Evolutionary conservation across 2,888 invertebrate species (phyloP), one percentile per base, ranked within the genome.

Genomic region (Tetranychus truncatus): DNA sequence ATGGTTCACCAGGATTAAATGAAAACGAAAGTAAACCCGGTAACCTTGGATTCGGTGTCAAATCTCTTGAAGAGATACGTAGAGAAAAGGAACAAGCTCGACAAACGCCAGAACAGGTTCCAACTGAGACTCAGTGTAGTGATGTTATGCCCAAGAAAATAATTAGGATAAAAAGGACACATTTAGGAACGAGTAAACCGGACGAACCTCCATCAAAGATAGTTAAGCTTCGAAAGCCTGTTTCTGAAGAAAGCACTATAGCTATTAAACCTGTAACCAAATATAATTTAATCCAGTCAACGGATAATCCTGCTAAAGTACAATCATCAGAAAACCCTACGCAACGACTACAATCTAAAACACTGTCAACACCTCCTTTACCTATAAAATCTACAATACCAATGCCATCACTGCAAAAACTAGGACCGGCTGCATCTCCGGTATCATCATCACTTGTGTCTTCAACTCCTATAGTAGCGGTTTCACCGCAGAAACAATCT

Each of bases 11-110:
- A 6, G 34, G 34, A 24, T 11, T 69, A 20, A 24, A 20, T 1
- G 34, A 69, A 21, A 69, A 69, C 4, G 69, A 21, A 24, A 69
- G 71, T 6, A 44, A 76, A 72, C 21, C 83, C 86, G 86, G 79
- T 88, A 88, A 84, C 45, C 69, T 75, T 7, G 65, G 69, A 34
- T 78, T 78, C 72, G 77, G 77, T 74, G 78, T 80, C 55, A 79
- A 80, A 77, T 79, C 80, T 21, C 75, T 80, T 72, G 78, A 79
- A 75, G 79, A 78, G 78, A 80, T 80, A 74, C 78, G 79, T 73
- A 78, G 75, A 74, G 79, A 79, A 77, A 69, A 69, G 34, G 69
- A 69, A 21, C 69, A 55, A 55, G 15, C 9, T 55, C 9, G 9
- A 55, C 55, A 55, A 15, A 55, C 55, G 11, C 15, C 55, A 15